Evolutionary conservation across 2,888 invertebrate species (phyloP).

Genomic region (Synanthedon myopaeformis): DNA sequence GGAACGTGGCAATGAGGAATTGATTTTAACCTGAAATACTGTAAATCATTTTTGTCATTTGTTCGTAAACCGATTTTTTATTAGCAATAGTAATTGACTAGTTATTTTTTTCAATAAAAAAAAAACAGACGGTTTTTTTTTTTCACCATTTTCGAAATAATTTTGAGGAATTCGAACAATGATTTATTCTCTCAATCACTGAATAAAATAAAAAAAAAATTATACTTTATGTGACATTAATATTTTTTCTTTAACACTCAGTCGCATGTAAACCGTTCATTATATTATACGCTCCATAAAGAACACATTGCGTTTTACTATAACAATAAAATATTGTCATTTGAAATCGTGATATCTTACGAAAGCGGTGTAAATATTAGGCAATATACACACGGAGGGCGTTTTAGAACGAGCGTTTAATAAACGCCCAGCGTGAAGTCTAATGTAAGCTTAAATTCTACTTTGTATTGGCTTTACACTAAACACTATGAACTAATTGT

Average conservation of each 20-base stretch:
- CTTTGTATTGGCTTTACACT: neutral
- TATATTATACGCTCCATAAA: neutral
- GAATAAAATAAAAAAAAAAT: no score
- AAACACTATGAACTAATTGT: neutral
- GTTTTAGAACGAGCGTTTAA: neutral
- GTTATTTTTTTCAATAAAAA: no score
- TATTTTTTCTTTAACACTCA: no score
- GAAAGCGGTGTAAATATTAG: slow-evolving; percentile 20
- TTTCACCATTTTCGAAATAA: no score
- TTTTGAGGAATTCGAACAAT: no score
- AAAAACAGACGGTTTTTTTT: rapidly evolving
- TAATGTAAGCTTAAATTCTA: neutral
- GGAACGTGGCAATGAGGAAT: no score
- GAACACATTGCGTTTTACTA: neutral
- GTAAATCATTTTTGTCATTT: no score
- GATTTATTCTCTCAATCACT: no score
- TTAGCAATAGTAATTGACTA: no score
- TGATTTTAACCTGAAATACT: no score
- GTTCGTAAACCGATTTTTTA: neutral
- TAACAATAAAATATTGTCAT: slow-evolving; percentile 48
- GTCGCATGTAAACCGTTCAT: slow-evolving; percentile 3
- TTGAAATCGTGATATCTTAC: slow-evolving; percentile 26
- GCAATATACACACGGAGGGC: neutral
- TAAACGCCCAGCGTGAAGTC: neutral
- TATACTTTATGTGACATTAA: no score